Percentiles rank a stretch among this genome's conserved stretches.
Conservation (phyloP, 2,888 invertebrate genomes). For the Hypena proboscidalis region DNA sequence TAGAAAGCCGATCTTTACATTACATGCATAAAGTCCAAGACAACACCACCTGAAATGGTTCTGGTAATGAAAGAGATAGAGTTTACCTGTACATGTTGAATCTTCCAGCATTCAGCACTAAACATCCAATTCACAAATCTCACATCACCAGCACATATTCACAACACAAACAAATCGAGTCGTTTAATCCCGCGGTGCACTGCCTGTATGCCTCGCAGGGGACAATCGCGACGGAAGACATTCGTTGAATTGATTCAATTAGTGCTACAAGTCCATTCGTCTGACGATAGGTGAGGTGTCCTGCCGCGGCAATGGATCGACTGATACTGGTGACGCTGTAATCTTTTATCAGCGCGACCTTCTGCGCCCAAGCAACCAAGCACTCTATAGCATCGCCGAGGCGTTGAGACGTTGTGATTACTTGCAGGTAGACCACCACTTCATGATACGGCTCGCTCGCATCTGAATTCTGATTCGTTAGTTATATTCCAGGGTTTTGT, state of each 20-base stretch:
- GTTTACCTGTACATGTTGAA: slow-evolving; percentile 56
- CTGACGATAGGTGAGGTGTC: slow-evolving; percentile 57
- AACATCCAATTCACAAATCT: slow-evolving; percentile 21
- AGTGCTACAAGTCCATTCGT: slow-evolving; percentile 42
- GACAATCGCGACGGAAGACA: slow-evolving; percentile 73
- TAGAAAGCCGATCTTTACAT: no score
- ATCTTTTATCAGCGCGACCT: slow-evolving; percentile 77
- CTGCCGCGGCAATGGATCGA: slow-evolving; percentile 65
- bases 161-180: slow-evolving; percentile 36
- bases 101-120: slow-evolving; percentile 13
- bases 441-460: slow-evolving; percentile 53
- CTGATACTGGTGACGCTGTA: slow-evolving; percentile 72
- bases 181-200: slow-evolving; percentile 30
- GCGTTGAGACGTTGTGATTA: no score
- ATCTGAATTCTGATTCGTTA: slow-evolving; percentile 73
- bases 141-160: slow-evolving; percentile 46
- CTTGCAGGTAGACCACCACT: no score
- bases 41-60: no score
- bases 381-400: no score
- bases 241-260: slow-evolving; percentile 79
- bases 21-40: no score
- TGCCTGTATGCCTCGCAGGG: slow-evolving; percentile 20
- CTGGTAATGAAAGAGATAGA: not conserved
- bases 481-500: slow-evolving; percentile 54
- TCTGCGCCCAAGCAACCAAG: slow-evolving; percentile 60